Conservation (phyloP, 2,888 invertebrate species). For the Rapana venosa region DNA sequence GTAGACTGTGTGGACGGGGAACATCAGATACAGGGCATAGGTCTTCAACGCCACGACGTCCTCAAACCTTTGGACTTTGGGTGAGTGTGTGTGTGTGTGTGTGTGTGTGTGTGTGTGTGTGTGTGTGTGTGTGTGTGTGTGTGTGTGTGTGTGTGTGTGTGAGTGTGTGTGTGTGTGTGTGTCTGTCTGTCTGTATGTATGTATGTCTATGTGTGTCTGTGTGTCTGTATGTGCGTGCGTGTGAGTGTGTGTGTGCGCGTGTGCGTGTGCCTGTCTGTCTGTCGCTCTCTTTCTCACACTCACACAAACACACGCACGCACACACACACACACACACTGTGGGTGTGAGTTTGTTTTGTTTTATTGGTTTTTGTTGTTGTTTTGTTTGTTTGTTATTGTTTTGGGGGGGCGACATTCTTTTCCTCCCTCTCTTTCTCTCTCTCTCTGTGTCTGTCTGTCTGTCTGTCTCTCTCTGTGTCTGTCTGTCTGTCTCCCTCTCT, state of each 20-base stretch:
- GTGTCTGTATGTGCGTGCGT: not conserved
- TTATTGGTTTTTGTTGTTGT: too few species aligned
- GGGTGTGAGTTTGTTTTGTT: too few species aligned
- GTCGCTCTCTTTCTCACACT: not conserved
- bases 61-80: slow-evolving; percentile 1
- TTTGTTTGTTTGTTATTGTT: not conserved
- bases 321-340: too few species aligned
- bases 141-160: not conserved
- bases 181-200: too few species aligned
- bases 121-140: too few species aligned
- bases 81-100: slow-evolving; percentile 4
- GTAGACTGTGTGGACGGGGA: not conserved
- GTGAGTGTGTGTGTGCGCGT: not conserved
- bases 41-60: slow-evolving; percentile 7
- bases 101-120: too few species aligned
- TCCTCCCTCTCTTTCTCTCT: not conserved
- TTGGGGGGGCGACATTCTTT: too few species aligned
- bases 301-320: too few species aligned
- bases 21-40: not conserved
- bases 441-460: not conserved
- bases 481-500: not conserved
- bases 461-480: not conserved
- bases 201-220: slow-evolving; percentile 22
- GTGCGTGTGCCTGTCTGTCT: not conserved
- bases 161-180: not conserved